Evolutionary conservation across 2,797 vertebrate genomes (phyloP), one percentile per base, ranked within the genome.

Genomic region (Avahi laniger): DNA sequence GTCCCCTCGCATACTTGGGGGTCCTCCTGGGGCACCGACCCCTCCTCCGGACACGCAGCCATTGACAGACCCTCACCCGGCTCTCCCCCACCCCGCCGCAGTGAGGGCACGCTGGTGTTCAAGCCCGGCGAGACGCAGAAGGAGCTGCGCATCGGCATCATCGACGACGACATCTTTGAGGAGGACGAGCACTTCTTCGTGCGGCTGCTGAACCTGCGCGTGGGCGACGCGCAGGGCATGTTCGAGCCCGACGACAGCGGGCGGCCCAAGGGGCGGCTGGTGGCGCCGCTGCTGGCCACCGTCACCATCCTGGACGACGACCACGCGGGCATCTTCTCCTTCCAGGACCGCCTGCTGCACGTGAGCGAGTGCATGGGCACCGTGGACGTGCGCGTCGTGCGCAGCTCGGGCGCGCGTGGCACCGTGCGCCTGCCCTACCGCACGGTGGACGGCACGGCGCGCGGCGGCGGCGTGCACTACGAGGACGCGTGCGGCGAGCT

Each of bases 221-320:
- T 99, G 1, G 99, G 99, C 2, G 99, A 99, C 4, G 99, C 99
- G 0, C 99, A 99, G 92, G 99, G 99, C 20, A 99, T 99, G 99
- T 99, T 99, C n/a, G 99, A 99, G 96, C 98, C 99, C 0, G 99
- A 99, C 4, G 97, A 94, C 17, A 99, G 99, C 0, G 99, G 99
- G 26, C 89, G 91, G 13, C 99, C 99, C 94, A 99, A 99, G 94
- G 99, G 98, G 1, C 98, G 98, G 10, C 81, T 99, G 95, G 98
- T 99, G 28, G 98, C 99, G 17, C 99, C 99, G 0, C 97, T 99
- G 97, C 98, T 99, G 12, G 99, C 99, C 97, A 99, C 99, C 0
- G 99, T 99, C 85, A 99, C 99, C 98, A 99, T 99, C 98, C 95
- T 99, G 98, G 99, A 99, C 2, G 99, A 99, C 61, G 99, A 99